Evolutionary conservation across 2,797 vertebrate genomes (phyloP).

Genomic region (Neopelma chrysocephalum): DNA sequence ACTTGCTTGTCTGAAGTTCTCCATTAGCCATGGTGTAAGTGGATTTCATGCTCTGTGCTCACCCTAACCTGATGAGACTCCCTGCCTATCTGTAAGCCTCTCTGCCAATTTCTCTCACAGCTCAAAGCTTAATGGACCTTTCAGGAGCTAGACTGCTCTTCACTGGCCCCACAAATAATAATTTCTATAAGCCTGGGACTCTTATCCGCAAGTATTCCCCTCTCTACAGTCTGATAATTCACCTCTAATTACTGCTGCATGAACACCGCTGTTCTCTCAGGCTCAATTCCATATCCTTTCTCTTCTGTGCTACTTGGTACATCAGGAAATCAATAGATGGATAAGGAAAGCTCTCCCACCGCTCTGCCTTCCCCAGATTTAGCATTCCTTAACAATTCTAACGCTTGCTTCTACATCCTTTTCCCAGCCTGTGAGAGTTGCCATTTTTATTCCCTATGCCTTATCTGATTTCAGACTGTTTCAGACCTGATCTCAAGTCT

Average conservation of each 20-base stretch:
- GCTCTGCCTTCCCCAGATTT: neutral
- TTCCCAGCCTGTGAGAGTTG: neutral
- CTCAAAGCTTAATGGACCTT: constrained; percentile 44
- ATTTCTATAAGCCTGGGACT: constrained; percentile 26
- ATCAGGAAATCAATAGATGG: constrained; percentile 36
- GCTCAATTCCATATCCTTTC: neutral
- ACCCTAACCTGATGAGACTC: neutral
- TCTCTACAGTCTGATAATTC: constrained; percentile 30
- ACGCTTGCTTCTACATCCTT: neutral
- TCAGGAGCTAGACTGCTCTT: constrained; percentile 8
- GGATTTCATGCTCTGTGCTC: neutral
- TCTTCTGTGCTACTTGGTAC: neutral
- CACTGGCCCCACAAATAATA: constrained; percentile 19
- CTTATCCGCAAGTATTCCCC: constrained; percentile 2
- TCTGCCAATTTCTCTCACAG: neutral
- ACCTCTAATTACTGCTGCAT: constrained; percentile 31
- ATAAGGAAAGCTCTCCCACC: neutral
- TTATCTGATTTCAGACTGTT: neutral
- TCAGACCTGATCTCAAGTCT: neutral
- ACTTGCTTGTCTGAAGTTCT: neutral
- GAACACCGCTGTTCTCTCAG: neutral
- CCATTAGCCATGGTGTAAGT: neutral
- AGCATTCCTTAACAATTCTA: constrained; percentile 3
- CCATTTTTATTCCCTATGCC: neutral
- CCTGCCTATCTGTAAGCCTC: neutral